Evolutionary conservation across 2,888 invertebrate species (phyloP), one percentile per base, ranked within the genome.

Genomic region (Alviniconcha strummeri): DNA sequence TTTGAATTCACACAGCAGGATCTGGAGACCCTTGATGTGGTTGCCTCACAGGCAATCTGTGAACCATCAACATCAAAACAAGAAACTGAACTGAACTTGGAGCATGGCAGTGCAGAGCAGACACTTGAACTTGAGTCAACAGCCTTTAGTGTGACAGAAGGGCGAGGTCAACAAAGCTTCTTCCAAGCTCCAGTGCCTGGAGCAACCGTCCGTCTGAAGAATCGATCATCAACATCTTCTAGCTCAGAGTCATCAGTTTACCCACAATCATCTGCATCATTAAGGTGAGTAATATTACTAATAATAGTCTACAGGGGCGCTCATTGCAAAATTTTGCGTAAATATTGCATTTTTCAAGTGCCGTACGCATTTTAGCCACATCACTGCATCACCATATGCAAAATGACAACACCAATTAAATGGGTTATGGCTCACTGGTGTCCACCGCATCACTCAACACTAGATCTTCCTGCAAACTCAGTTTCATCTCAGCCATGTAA

Each of bases 1-100:
- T 82, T 88, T 55, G 88, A 87, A 52, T 85, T 89, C 17, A 89
- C 90, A 6, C 89, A 89, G 74, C 89, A 87, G 54, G 89, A 88
- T 64, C 74, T 88, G n/a, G 86, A 87, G 69, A 85, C 76, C 5
- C 67, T 89, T 15, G 88, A 87, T 74, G 81, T 87, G 4, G 87
- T 89, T 76, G 88, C 86, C n/a, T 88, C 89, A 5, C 89, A 89
- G 75, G 87, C 86, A 17, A 74, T 81, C 15, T 17, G n/a, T 71
- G 81, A 82, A 56, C 36, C 71, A 55, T 54, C 56, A 55, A 54
- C 76, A 55, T 54, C 60, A 56, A 72, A 71, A 71, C 52, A 69
- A 56, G 52, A 8, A 15, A 67, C n/a, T 71, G 36, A 54, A 80
- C 17, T 79, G 36, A 36, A 36, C 36, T 36, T 36, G n/a, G 74